A percentile compares a stretch with the other conserved stretches of the same genome.
phyloP scores from a whole-genome alignment of 2,113 vertebrate genomes.

The Sterna hirundo region DNA sequence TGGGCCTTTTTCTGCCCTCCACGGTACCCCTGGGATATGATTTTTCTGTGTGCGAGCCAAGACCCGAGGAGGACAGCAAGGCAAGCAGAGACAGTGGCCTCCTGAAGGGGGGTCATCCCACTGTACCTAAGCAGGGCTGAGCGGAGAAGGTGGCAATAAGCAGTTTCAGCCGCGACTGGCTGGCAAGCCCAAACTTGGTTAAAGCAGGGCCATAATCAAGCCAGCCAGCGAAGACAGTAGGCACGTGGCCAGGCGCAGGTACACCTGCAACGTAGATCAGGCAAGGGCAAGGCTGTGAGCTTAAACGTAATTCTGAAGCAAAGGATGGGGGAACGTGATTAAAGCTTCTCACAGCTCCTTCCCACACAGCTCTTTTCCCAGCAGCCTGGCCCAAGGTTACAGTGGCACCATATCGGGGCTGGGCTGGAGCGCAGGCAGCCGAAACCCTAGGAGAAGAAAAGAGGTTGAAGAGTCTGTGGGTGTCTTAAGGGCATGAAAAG shows the following conservation, averaged over 20 bases:
- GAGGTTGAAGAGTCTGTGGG: background rate
- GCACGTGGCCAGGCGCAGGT: fast-evolving
- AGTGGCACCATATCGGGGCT: fast-evolving
- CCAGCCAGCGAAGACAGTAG: background rate
- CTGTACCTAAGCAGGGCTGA: background rate
- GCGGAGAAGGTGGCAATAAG: background rate
- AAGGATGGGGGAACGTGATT: background rate
- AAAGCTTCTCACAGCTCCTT: background rate
- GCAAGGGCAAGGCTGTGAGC: background rate
- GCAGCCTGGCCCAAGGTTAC: background rate
- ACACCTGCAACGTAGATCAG: background rate
- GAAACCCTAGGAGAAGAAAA: background rate
- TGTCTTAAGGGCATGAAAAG: background rate
- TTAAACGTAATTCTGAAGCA: background rate
- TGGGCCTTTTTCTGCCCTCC: background rate
- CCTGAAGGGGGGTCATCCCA: fast-evolving
- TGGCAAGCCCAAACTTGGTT: background rate
- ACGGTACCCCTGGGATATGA: fast-evolving
- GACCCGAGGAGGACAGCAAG: background rate
- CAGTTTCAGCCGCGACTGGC: fast-evolving
- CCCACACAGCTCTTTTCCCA: background rate
- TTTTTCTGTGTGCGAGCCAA: background rate
- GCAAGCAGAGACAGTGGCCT: background rate
- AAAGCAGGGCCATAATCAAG: background rate
- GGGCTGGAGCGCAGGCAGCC: background rate